phyloP scores from a whole-genome alignment of 2,888 invertebrate species.

The Himalopsyche japonica region DNA sequence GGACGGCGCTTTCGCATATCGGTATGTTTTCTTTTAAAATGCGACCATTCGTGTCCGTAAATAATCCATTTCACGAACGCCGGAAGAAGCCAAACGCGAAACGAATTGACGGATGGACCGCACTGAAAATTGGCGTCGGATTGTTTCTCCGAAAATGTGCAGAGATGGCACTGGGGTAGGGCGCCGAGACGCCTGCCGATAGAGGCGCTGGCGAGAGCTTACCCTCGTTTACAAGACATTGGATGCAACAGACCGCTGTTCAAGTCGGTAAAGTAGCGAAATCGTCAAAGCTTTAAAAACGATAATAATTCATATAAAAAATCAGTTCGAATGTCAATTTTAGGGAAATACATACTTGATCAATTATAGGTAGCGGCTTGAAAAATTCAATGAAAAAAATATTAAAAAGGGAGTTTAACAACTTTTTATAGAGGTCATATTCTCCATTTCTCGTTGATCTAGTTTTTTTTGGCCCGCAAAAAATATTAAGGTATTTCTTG shows the following conservation, averaged over 20 bases:
- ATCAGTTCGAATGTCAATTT: too few relatives aligned
- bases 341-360: too few relatives aligned
- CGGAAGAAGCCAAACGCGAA: not conserved
- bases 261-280: not conserved
- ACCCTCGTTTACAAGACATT: not conserved
- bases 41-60: not conserved
- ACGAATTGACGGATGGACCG: slow-evolving; percentile 1
- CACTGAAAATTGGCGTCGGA: not conserved
- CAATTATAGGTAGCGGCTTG: too few relatives aligned
- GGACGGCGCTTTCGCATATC: not conserved
- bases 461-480: too few relatives aligned
- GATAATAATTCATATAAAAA: too few relatives aligned
- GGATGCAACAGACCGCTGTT: not conserved
- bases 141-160: slow-evolving; percentile 4
- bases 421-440: too few relatives aligned
- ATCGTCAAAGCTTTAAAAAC: not conserved
- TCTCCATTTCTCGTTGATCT: too few relatives aligned
- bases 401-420: too few relatives aligned
- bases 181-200: not conserved
- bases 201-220: not conserved
- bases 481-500: too few relatives aligned
- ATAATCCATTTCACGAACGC: not conserved
- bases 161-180: slow-evolving; percentile 8
- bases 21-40: not conserved
- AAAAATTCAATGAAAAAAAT: too few relatives aligned